Base-by-base conservation (phyloP, 2,797 vertebrate genomes). In the Coendou prehensilis region DNA sequence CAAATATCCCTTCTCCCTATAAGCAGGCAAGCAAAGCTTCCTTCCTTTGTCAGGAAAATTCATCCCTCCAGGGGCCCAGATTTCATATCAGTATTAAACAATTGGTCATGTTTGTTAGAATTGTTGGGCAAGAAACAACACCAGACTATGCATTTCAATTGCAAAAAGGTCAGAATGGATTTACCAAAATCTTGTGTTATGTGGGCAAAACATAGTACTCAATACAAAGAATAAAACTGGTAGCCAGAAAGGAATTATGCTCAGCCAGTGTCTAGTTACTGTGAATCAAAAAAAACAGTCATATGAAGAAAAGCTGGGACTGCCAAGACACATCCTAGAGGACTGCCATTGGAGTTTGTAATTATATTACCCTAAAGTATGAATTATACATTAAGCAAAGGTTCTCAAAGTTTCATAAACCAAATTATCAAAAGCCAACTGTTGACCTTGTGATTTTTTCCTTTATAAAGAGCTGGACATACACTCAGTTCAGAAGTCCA, bases 391-490 rank as follows among this genome's bases (percentile, higher is more conserved):
- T 90, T 80, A 96, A 90, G 78, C 54, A 91, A 95, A 87, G 33
- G 9, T 84, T 91, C 75, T 84, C 50, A 86, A 91, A 63, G 33
- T 83, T 93, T 95, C 59, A 80, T 64, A 81, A 96, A 69, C 33
- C 67, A 59, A 87, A 47, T 81, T 87, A 79, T 85, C 63, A 88
- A 95, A 96, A 96, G 54, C 26, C 87, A 95, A 71, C 37, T 92
- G 63, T 47, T 94, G 89, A 93, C 11, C 8, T 54, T 84, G 41
- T 52, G 9, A 56, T 18, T 47, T 88, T 89, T 91, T 91, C 67
- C 64, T 95, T 54, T 61, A 67, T 84, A 92, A 90, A 89, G 61
- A 80, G 26, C 33, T 75, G 50, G 73, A 76, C 2, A 33, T 47
- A 64, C 2, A 23, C 50, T 54, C 11, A 23, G 28, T 89, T 50